Percentiles rank a stretch among this genome's conserved stretches.
Conservation (phyloP, 23 tunicate species). For the Corella eumyota region DNA sequence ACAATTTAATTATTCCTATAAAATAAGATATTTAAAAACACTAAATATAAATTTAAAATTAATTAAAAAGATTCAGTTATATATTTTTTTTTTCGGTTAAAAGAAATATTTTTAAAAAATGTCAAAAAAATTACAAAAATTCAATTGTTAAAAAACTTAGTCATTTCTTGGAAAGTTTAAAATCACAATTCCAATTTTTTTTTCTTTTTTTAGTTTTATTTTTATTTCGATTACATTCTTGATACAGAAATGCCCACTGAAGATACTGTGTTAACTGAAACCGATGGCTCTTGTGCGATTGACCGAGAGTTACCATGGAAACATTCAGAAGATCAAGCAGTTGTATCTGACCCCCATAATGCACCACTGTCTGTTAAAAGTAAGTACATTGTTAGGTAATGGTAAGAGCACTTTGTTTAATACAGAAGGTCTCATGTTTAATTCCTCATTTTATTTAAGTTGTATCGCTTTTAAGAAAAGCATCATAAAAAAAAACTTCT, state of each 20-base stretch:
- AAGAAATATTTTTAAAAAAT: too few species aligned
- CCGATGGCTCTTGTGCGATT: constrained; percentile 11
- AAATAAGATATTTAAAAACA: too few species aligned
- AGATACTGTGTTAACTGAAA: neutral
- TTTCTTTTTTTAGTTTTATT: neutral
- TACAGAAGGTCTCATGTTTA: too few species aligned
- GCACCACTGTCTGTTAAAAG: too few species aligned
- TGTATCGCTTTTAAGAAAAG: neutral
- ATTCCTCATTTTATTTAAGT: neutral
- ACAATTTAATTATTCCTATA: too few species aligned
- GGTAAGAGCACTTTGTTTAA: neutral
- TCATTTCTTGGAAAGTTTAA: neutral
- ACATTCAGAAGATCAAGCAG: constrained; percentile 13
- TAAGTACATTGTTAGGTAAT: too few species aligned
- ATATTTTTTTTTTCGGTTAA: too few species aligned
- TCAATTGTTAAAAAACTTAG: neutral
- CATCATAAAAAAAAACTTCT: neutral
- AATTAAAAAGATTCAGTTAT: too few species aligned
- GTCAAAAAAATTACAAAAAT: neutral
- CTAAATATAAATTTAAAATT: too few species aligned
- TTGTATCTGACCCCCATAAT: constrained; percentile 36
- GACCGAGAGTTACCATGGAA: constrained; percentile 75
- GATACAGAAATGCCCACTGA: constrained; percentile 3
- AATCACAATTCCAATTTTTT: neutral
- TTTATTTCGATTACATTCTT: neutral